Percentiles rank a stretch among this genome's conserved stretches.
phyloP scores from a whole-genome alignment of 2,113 vertebrate genomes.

The Sapajus apella region DNA sequence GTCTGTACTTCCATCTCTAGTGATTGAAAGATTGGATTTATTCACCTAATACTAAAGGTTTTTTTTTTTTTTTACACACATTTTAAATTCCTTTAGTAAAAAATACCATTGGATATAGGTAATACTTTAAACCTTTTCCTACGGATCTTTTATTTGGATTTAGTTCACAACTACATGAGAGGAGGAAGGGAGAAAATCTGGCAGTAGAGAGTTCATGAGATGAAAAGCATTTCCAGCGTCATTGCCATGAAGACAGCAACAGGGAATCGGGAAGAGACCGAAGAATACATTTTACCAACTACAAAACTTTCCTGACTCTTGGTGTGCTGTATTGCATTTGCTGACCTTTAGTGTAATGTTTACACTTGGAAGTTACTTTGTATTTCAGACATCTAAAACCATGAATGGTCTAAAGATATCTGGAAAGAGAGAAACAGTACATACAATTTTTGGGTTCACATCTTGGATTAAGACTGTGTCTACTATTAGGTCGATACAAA shows the following conservation, averaged over 20 bases:
- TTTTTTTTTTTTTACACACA: not conserved
- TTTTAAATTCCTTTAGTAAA: not conserved
- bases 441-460: not conserved
- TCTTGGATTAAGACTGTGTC: not conserved
- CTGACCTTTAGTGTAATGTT: not conserved
- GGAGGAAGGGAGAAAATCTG: not conserved
- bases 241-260: not conserved
- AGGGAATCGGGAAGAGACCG: not conserved
- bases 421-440: not conserved
- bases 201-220: not conserved
- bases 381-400: not conserved
- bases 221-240: not conserved
- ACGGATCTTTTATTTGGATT: not conserved
- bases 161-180: not conserved
- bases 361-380: not conserved
- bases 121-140: not conserved
- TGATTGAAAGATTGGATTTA: not conserved
- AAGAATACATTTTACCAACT: not conserved
- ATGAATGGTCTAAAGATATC: not conserved
- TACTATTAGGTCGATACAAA: not conserved
- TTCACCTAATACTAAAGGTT: not conserved
- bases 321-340: not conserved
- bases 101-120: not conserved
- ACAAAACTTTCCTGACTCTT: not conserved
- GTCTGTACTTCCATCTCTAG: not conserved